Evolutionary conservation across 2,797 vertebrate genomes (phyloP).

Genomic region (Aphelocoma californica): DNA sequence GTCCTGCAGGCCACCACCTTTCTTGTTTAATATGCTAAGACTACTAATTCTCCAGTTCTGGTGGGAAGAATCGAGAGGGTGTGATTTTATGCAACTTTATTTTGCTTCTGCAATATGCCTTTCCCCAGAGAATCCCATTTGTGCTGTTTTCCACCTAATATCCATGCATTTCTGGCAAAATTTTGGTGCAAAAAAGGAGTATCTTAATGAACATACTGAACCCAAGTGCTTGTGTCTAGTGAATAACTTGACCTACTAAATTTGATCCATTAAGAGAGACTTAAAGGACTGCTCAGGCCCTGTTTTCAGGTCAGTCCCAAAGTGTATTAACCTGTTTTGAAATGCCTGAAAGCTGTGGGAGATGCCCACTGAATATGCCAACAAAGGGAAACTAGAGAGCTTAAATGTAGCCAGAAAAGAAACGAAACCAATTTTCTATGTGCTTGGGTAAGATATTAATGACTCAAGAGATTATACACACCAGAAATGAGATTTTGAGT

Average conservation of each 20-base stretch:
- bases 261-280: background rate
- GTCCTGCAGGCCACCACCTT: background rate
- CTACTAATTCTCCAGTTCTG: background rate
- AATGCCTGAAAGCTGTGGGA: background rate
- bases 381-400: background rate
- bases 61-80: background rate
- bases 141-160: background rate
- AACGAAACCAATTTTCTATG: background rate
- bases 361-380: background rate
- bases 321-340: background rate
- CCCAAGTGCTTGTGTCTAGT: background rate
- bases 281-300: background rate
- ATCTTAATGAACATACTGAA: background rate
- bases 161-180: background rate
- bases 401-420: background rate
- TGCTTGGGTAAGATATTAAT: background rate
- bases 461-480: background rate
- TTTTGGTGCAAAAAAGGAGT: background rate
- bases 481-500: background rate
- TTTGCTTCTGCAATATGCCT: background rate
- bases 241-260: background rate
- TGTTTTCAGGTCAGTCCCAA: background rate
- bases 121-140: background rate
- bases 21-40: background rate
- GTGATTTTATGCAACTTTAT: background rate